Evolutionary conservation across 2,113 vertebrate genomes (phyloP).

Genomic region (Patagioenas fasciata): DNA sequence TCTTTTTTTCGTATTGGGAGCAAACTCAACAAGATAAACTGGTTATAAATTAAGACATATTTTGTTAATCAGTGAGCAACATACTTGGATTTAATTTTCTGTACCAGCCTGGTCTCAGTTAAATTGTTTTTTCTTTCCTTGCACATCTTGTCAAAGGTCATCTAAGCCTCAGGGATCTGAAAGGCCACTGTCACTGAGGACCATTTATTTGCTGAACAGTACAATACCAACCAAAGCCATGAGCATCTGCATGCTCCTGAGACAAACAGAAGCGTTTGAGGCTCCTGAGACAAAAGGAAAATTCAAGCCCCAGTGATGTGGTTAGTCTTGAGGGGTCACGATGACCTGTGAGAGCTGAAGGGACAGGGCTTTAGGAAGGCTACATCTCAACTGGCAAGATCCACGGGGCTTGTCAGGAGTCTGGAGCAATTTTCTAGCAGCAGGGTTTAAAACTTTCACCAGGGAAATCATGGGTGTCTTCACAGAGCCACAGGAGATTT

Average conservation of each 20-base stretch:
- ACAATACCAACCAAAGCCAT: not conserved
- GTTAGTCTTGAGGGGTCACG: rapidly evolving
- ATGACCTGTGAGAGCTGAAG: not conserved
- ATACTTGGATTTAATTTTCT: not conserved
- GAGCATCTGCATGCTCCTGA: not conserved
- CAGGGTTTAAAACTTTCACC: not conserved
- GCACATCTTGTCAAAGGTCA: not conserved
- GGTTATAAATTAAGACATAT: not conserved
- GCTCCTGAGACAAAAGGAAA: not conserved
- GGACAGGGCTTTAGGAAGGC: not conserved
- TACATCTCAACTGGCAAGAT: not conserved
- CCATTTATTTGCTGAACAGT: not conserved
- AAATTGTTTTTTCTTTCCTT: not conserved
- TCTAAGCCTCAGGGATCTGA: not conserved
- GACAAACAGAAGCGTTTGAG: not conserved
- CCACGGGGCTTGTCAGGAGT: not conserved
- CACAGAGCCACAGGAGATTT: not conserved
- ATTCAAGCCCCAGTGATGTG: rapidly evolving
- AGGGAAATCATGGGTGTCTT: not conserved
- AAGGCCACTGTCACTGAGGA: not conserved
- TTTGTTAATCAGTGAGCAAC: not conserved
- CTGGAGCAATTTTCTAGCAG: not conserved
- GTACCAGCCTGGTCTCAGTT: not conserved
- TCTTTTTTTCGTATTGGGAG: not conserved
- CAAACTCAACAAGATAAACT: not conserved